Evolutionary conservation across 2,888 invertebrate species (phyloP).

Genomic region (Lycocerus yunnanus): DNA sequence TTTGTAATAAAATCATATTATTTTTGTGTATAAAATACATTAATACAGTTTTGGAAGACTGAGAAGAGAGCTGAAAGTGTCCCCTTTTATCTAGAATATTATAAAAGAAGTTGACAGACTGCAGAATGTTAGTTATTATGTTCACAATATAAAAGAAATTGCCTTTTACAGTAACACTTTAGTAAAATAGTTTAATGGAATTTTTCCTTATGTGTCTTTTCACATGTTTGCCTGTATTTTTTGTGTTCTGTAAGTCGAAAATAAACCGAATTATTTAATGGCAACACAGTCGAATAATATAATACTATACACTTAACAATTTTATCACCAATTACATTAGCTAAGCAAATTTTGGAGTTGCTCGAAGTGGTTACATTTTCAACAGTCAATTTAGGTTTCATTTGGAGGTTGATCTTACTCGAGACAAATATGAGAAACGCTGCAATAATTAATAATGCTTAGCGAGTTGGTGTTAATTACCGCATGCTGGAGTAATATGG

Average conservation of each 20-base stretch:
- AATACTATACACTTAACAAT: neutral
- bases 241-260: neutral
- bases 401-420: neutral
- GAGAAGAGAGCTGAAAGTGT: neutral
- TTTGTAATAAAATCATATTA: neutral
- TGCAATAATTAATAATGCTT: neutral
- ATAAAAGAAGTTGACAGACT: neutral
- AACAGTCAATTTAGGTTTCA: neutral
- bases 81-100: neutral
- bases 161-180: neutral
- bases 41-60: neutral
- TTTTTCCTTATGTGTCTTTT: neutral
- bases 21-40: neutral
- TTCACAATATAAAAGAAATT: neutral
- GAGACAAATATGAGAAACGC: constrained; percentile 1
- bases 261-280: neutral
- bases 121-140: neutral
- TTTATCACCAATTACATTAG: neutral
- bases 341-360: neutral
- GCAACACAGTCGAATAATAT: neutral
- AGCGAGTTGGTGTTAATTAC: neutral
- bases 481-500: neutral
- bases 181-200: neutral
- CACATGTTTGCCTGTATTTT: neutral
- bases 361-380: neutral